Evolutionary conservation across 1,140 invertebrate genomes (phyloP).

Genomic region (Latrodectus geometricus): DNA sequence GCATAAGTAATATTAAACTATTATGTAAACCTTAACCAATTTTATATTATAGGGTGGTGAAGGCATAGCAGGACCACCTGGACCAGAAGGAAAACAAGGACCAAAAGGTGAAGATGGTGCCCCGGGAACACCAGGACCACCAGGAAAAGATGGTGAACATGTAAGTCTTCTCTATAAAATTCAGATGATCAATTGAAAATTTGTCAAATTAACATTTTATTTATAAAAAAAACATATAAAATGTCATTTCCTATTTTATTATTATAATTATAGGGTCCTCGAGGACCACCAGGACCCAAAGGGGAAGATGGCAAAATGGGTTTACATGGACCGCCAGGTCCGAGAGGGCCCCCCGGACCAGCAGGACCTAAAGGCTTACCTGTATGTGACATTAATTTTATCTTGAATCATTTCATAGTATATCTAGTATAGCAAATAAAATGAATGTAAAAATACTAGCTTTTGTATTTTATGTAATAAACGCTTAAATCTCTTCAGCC

Average conservation of each 20-base stretch:
- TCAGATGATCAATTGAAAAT: not conserved
- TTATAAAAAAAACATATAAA: no score
- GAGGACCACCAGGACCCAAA: slow-evolving; percentile 70
- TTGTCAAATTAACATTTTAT: no score
- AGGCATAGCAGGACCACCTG: slow-evolving; percentile 60
- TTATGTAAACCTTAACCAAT: no score
- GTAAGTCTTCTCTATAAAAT: slow-evolving; percentile 71
- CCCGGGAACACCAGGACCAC: slow-evolving; percentile 71
- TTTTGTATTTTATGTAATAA: no score
- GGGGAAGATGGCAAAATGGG: slow-evolving; percentile 80
- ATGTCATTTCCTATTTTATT: no score
- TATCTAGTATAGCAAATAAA: not conserved
- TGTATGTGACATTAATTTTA: slow-evolving; percentile 42
- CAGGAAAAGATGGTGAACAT: slow-evolving; percentile 76
- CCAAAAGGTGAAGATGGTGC: slow-evolving; percentile 64
- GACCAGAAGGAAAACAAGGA: slow-evolving; percentile 63
- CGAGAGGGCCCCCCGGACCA: slow-evolving; percentile 72
- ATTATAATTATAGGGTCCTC: slow-evolving; percentile 45
- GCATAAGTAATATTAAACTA: no score
- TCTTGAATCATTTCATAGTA: not conserved
- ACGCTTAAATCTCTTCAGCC: no score
- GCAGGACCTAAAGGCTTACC: slow-evolving; percentile 77
- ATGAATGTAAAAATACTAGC: no score
- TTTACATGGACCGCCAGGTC: slow-evolving; percentile 75
- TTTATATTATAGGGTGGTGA: slow-evolving; percentile 62